These are phyloP conservation scores for Chaetogeoica ovagalla DNA, from an alignment of 2,888 invertebrate species.

Conservation along the genomic window DNA sequence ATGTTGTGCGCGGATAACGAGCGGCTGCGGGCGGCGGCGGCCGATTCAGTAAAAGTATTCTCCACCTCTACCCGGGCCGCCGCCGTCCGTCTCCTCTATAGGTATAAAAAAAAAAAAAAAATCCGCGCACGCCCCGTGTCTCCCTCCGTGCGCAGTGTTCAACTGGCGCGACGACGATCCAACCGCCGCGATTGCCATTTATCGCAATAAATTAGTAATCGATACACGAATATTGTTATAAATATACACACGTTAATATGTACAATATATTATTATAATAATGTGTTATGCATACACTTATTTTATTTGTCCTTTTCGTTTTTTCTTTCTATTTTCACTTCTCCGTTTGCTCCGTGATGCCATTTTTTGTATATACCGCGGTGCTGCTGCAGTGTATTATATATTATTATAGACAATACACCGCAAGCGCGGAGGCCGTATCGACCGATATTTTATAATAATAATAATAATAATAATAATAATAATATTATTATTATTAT, in stretches of 20 bases:
- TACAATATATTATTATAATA: no score
- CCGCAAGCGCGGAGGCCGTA: background rate
- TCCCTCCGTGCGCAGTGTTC: background rate
- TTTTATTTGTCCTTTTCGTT: no score
- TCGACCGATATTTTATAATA: slow-evolving; percentile 38
- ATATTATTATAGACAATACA: no score
- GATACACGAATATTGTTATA: background rate
- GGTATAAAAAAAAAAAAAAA: no score
- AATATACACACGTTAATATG: background rate
- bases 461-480: no score
- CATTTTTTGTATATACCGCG: no score
- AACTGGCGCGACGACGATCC: background rate
- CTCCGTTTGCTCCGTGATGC: no score
- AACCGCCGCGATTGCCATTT: slow-evolving; percentile 11
- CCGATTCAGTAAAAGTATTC: slow-evolving; percentile 51
- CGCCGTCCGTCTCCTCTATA: background rate
- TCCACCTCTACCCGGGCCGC: background rate
- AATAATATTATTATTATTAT: no score
- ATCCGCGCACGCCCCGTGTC: background rate
- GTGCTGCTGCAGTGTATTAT: no score
- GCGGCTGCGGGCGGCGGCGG: no score
- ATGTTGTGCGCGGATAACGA: slow-evolving; percentile 34
- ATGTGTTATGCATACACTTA: no score
- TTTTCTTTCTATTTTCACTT: no score
- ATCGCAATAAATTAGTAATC: background rate